A percentile compares a stretch with the other conserved stretches of the same genome.
Conservation (phyloP, 2,888 invertebrate genomes). For the Lathronympha strigana region DNA sequence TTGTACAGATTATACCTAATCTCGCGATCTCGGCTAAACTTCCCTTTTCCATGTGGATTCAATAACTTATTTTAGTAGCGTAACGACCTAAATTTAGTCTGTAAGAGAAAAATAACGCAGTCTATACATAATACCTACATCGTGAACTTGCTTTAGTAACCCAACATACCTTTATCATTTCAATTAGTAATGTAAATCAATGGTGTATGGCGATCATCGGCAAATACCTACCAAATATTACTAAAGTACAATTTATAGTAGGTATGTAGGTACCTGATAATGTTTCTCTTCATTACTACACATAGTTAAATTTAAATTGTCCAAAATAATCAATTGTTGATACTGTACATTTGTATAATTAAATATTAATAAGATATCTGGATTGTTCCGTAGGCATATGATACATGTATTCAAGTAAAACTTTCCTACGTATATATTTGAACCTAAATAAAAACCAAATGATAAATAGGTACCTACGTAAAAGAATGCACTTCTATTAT, state of each 20-base stretch:
- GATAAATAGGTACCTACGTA: background rate
- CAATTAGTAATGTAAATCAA: too few relatives aligned
- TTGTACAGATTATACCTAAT: background rate
- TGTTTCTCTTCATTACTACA: background rate
- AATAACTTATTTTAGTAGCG: too few relatives aligned
- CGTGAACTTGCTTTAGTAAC: too few relatives aligned
- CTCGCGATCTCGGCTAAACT: background rate
- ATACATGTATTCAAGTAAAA: background rate
- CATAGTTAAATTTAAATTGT: too few relatives aligned
- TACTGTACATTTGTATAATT: background rate
- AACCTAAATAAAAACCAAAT: slow-evolving; percentile 1
- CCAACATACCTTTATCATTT: too few relatives aligned
- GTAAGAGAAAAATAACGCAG: too few relatives aligned
- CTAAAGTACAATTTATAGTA: background rate
- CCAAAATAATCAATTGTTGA: too few relatives aligned
- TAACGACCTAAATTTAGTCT: too few relatives aligned
- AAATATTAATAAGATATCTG: background rate
- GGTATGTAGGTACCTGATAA: background rate
- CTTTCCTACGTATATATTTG: background rate
- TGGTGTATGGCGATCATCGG: background rate
- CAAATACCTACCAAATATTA: background rate
- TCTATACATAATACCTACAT: too few relatives aligned
- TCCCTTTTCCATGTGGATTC: background rate
- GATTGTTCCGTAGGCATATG: background rate
- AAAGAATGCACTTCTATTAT: slow-evolving; percentile 6